Base-by-base conservation (phyloP, 1,140 invertebrate species). In the Lucilia cuprina region DNA sequence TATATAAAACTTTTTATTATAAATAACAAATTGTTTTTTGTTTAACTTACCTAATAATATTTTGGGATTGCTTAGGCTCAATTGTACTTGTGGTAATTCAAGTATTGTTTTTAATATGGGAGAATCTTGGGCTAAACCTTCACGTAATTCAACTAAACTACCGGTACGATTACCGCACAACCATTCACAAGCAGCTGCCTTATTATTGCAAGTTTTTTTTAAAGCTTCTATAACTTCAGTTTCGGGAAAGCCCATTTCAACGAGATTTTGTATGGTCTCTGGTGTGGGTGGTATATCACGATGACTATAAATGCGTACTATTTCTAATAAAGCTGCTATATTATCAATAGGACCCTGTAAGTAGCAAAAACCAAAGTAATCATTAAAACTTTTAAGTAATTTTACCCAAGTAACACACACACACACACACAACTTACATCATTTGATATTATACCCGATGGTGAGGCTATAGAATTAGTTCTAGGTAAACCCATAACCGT, bases 141-240 rank as follows among this genome's bases (percentile, higher is more conserved):
- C 90, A 8, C 88, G 87, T 75, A 91, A 78, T 84, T 91, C 90
- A 35, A 87, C 87, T 30, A 89, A 87, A 65, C 89, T 91, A 7
- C 85, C 86, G 55, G 86, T 87, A 13, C 90, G 88, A 86, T 90
- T 89, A 35, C 89, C 89, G 83, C 90, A 91, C 8, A 91, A 84
- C 90, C 89, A 91, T 82, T 91, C 90, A 84, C 90, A 91, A 84
- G 90, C 90, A 7, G 88, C 89, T 10, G 89, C 89, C 83, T 90
- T 89, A 84, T 91, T 91, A 83, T 91, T 91, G 70, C 88, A 87
- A 14, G 90, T 91, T 34, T 87, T 88, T 60, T 87, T 88, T 1
- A 91, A 86, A 0, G 90, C 90, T 34, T 80, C 77, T 17, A 80
- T 80, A 49, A 91, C 87, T 0, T 88, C 88, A 0, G 85, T 65